Percentiles rank a stretch among this genome's conserved stretches.
phyloP scores from a whole-genome alignment of 2,888 invertebrate genomes.

The Tenthredo livida region DNA sequence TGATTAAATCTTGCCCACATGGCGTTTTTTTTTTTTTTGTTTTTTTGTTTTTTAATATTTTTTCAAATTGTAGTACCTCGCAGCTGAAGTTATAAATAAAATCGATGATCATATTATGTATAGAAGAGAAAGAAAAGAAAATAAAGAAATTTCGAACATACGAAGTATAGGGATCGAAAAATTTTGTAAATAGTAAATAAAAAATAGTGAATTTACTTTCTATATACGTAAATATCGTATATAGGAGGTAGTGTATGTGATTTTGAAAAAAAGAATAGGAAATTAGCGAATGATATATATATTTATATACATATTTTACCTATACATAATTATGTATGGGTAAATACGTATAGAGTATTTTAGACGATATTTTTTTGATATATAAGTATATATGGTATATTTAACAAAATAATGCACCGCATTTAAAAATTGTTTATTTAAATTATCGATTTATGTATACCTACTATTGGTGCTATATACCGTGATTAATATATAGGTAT shows the following conservation, averaged over 20 bases:
- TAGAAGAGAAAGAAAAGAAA: background rate
- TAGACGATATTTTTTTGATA: background rate
- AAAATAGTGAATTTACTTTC: background rate
- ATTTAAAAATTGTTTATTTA: constrained; percentile 40
- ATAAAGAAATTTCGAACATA: background rate
- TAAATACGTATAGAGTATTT: background rate
- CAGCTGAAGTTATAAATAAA: background rate
- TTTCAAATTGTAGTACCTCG: background rate
- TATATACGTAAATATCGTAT: background rate
- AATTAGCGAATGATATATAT: background rate
- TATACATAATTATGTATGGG: no score
- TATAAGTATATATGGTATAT: background rate
- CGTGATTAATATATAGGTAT: no score
- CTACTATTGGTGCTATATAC: constrained; percentile 17
- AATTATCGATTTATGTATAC: background rate
- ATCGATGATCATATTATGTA: background rate
- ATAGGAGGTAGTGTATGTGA: background rate
- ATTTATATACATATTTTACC: no score
- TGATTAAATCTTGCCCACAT: constrained; percentile 22
- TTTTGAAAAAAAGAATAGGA: background rate
- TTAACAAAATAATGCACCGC: constrained; percentile 26
- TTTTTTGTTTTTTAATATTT: background rate
- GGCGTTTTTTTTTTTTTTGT: no score
- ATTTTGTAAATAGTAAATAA: background rate
- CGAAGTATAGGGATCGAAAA: background rate